Evolutionary conservation across 1,140 invertebrate genomes (phyloP).

Genomic region (Zophobas morio): DNA sequence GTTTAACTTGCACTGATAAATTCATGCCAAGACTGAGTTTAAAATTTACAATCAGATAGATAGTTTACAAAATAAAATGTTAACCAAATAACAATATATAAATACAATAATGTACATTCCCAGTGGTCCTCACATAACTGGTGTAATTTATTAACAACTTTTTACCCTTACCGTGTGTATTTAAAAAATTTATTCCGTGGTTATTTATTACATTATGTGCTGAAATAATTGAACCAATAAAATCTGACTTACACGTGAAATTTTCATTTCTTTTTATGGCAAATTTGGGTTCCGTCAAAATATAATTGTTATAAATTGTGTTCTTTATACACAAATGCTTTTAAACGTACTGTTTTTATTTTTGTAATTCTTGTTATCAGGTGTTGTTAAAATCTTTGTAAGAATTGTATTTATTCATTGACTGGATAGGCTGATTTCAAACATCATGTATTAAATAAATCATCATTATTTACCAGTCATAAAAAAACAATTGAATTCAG

Average conservation of each 20-base stretch:
- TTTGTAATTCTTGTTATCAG: not conserved
- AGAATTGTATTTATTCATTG: not conserved
- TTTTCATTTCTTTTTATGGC: no score
- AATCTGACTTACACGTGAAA: no score
- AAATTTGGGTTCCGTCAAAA: no score
- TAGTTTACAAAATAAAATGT: slow-evolving; percentile 5
- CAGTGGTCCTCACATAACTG: slow-evolving; percentile 55
- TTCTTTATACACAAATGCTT: no score
- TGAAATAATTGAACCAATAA: no score
- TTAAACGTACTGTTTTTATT: no score
- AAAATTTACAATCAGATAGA: slow-evolving; percentile 29
- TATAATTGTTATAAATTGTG: no score
- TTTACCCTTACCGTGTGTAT: not conserved
- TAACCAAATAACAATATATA: slow-evolving; percentile 51
- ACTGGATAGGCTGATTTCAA: no score
- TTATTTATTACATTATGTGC: not conserved
- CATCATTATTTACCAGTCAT: no score
- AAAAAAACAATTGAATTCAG: no score
- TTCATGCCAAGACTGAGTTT: slow-evolving; percentile 51
- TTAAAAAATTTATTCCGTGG: not conserved
- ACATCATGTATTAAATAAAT: no score
- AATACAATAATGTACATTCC: slow-evolving; percentile 58
- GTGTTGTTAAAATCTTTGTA: not conserved
- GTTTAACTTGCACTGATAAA: slow-evolving; percentile 35
- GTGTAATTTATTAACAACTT: slow-evolving; percentile 31